A percentile compares a stretch with the other conserved stretches of the same genome.
phyloP scores from a whole-genome alignment of 2,113 vertebrate species.

The Tachuris rubrigastra region DNA sequence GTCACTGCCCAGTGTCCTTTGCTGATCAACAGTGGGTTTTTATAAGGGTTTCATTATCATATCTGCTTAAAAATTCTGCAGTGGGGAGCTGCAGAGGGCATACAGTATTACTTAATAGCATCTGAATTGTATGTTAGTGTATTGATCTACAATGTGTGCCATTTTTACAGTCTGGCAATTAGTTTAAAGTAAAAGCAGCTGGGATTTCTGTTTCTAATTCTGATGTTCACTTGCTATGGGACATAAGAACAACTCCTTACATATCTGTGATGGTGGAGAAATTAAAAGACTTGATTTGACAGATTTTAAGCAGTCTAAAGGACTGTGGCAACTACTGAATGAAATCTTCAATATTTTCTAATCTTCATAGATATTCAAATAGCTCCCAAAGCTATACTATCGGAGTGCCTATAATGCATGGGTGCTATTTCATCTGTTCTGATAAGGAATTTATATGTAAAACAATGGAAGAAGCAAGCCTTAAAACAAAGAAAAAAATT shows the following conservation, averaged over 20 bases:
- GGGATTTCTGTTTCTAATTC: not conserved
- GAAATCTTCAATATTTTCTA: constrained; percentile 33
- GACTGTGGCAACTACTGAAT: not conserved
- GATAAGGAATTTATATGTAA: constrained; percentile 7
- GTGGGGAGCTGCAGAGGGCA: not conserved
- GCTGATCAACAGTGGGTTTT: not conserved
- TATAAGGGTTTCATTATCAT: not conserved
- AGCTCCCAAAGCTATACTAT: constrained; percentile 14
- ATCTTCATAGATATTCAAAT: constrained; percentile 1
- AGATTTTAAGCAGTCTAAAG: not conserved
- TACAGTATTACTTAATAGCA: constrained; percentile 17
- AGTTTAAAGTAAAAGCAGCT: not conserved
- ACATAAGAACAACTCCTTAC: not conserved
- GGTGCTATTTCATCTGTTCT: constrained; percentile 3
- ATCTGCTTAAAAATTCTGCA: constrained; percentile 5
- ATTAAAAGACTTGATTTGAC: not conserved
- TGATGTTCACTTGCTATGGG: not conserved
- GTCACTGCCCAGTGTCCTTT: not conserved
- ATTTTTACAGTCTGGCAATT: not conserved
- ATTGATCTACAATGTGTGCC: not conserved
- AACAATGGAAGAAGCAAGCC: not conserved
- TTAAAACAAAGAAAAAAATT: not conserved
- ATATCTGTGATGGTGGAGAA: not conserved
- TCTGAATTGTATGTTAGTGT: not conserved
- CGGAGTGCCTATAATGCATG: not conserved